Percentiles rank a stretch among this genome's conserved stretches.
These are phyloP conservation scores for Panorpa germanica DNA, from an alignment of 2,888 invertebrate genomes.

Conservation along the genomic window DNA sequence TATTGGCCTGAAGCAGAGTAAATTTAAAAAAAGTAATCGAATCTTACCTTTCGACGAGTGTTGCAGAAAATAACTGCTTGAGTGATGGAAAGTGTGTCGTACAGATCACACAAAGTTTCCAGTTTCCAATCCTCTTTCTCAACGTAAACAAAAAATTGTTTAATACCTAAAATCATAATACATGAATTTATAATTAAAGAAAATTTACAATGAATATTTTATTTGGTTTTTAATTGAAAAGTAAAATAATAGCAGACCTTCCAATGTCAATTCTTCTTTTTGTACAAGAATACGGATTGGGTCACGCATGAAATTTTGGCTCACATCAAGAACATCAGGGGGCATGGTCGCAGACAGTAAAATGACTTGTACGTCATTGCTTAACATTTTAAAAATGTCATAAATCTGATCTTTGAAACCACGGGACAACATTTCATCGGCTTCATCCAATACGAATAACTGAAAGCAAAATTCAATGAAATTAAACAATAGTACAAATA, in stretches of 20 bases:
- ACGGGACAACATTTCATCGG: conserved; percentile 99
- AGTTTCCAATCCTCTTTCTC: conserved; percentile 88
- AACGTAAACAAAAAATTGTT: conserved; percentile 93
- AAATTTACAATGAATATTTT: too few relatives aligned
- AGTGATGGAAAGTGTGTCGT: conserved; percentile 96
- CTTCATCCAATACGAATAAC: conserved; percentile 96
- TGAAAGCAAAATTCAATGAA: too few relatives aligned
- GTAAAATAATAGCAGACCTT: conserved; percentile 27
- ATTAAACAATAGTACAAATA: too few relatives aligned
- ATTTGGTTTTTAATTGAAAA: too few relatives aligned
- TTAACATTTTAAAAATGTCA: conserved; percentile 90
- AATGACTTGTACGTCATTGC: conserved; percentile 86
- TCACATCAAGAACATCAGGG: conserved; percentile 91
- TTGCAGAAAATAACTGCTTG: conserved; percentile 99
- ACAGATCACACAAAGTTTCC: conserved; percentile 93
- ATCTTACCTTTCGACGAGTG: conserved; percentile 82
- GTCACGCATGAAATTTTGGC: conserved; percentile 92
- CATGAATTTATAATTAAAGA: too few relatives aligned
- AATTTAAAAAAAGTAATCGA: too few relatives aligned
- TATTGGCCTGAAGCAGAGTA: too few relatives aligned
- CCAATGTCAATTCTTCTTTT: conserved; percentile 86
- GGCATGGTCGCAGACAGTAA: conserved; percentile 99
- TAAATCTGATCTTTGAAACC: conserved; percentile 99
- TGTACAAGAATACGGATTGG: conserved; percentile 95
- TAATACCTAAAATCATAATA: too few relatives aligned